Base-by-base conservation (phyloP, 2,113 vertebrate genomes). In the Petroica traversi region DNA sequence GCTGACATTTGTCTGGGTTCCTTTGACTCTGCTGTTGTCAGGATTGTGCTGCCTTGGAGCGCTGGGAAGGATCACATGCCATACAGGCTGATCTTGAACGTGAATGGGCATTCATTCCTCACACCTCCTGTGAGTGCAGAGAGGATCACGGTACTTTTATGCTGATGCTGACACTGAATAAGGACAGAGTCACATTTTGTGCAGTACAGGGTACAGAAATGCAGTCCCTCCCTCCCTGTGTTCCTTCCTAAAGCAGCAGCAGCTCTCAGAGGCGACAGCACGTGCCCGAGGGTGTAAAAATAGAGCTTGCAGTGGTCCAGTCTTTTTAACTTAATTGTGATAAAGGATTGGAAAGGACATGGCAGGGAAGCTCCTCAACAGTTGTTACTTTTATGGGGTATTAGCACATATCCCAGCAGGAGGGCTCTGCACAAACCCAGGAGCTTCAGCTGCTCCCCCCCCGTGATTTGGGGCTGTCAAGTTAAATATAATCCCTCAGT, bases 81-180 rank as follows among this genome's bases (percentile, higher is more conserved):
- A 10, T 11, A 73, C 51, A 48, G 95, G 95, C 93, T 94, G 55
- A 89, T 92, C 93, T 89, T 89, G 89, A 96, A 84, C 54, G 54
- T 66, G 94, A 95, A 88, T 69, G 95, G 97, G 84, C 95, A 80
- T 93, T 97, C 75, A 31, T 90, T 86, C 80, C 92, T 84, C 75
- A 75, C 94, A 79, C 95, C 94, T 96, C 94, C 79, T 75, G 46
- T 63, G 85, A 76, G 89, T 88, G 45, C 76, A 89, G 68, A 43
- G 72, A 85, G 96, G 66, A 85, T 41, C 92, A 22, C 8, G 15
- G 95, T 55, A 31, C 87, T 77, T 61, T n/a, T 55, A 28, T 71
- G 72, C 94, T 52, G 54, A 19, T 28, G 20, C 76, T 36, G 75
- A 31, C 82, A 43, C 41, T 77, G 93, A 89, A 49, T 40, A 43